Evolutionary conservation across 2,888 invertebrate species (phyloP), one percentile per base, ranked within the genome.

Genomic region (Polymixis lichenea): DNA sequence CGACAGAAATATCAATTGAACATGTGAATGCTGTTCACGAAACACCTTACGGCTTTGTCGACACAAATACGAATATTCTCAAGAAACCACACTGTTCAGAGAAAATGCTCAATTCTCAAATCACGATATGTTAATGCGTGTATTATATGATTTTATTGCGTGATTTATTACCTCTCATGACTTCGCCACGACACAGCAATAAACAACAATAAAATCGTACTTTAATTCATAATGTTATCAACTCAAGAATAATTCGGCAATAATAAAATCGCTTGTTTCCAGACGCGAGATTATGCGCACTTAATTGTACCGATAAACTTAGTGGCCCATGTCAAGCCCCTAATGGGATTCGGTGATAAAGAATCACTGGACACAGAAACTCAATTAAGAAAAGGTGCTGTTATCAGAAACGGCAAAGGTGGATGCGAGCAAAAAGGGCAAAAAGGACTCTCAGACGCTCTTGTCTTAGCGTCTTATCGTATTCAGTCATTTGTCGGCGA

Each of bases 371-470:
- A 96, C 96, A 96, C 92, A 91, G 95, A 94, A 95, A 95, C 90
- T 95, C 95, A 95, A 96, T 96, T 96, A 96, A 93, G 93, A 89
- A 93, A 93, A 93, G 94, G 93, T 92, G 87, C 91, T 89, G 92
- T 95, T 96, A 96, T 95, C 95, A 94, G 92, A 89, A 92, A 92
- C 92, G 90, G 90, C 90, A 90, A 91, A 90, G 91, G 91, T 90
- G 89, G 83, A 85, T 75, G 75, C 81, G 78, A 86, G 85, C 86
- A 89, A 89, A 91, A 94, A 94, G 91, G 92, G 90, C 92, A 90
- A 92, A 92, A 93, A 93, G 91, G 91, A 93, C 92, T 90, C 86
- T 79, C 83, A 89, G 90, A 93, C 91, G 91, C 88, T 91, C 90
- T 92, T 90, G 91, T 91, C 91, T 93, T 92, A 90, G 92, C 82